phyloP scores from a whole-genome alignment of 2,797 vertebrate genomes.

The Cetoscarus ocellatus region DNA sequence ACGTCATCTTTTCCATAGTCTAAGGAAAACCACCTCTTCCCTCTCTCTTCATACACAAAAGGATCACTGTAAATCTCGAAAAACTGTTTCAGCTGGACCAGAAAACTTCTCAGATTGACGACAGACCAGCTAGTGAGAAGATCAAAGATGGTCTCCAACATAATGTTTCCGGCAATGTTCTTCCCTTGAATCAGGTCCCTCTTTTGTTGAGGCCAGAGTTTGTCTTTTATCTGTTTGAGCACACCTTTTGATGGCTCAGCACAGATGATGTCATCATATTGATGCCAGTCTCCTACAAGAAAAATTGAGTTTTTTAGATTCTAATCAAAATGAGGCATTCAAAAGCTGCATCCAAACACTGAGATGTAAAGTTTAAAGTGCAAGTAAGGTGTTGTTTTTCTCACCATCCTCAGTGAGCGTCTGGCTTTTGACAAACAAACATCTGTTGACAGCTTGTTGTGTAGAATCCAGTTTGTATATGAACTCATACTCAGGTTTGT shows the following conservation, averaged over 20 bases:
- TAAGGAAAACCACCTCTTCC: constrained; percentile 67
- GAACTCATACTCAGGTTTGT: constrained; percentile 74
- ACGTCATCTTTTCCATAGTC: constrained; percentile 79
- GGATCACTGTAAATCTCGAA: constrained; percentile 59
- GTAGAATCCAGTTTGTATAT: constrained; percentile 84
- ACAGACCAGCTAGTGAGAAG: constrained; percentile 83
- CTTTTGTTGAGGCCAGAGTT: accelerated
- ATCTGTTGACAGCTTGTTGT: constrained; percentile 76
- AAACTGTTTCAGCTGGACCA: constrained; percentile 87
- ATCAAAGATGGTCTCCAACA: constrained; percentile 89
- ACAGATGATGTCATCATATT: constrained; percentile 96
- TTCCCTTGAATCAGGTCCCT: constrained; percentile 79
- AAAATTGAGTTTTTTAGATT: neutral
- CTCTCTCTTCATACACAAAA: constrained; percentile 55
- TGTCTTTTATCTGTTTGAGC: accelerated
- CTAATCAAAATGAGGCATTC: neutral
- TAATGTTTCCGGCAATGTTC: constrained; percentile 82
- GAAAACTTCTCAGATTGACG: constrained; percentile 84
- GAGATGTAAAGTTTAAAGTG: neutral
- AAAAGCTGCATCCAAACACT: neutral
- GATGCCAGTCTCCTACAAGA: constrained; percentile 90
- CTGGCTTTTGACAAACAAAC: constrained; percentile 69
- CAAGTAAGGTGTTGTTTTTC: neutral
- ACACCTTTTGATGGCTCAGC: neutral
- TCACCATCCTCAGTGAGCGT: constrained; percentile 73